phyloP scores from a whole-genome alignment of 2,888 invertebrate genomes.

The Tetropium fuscum region DNA sequence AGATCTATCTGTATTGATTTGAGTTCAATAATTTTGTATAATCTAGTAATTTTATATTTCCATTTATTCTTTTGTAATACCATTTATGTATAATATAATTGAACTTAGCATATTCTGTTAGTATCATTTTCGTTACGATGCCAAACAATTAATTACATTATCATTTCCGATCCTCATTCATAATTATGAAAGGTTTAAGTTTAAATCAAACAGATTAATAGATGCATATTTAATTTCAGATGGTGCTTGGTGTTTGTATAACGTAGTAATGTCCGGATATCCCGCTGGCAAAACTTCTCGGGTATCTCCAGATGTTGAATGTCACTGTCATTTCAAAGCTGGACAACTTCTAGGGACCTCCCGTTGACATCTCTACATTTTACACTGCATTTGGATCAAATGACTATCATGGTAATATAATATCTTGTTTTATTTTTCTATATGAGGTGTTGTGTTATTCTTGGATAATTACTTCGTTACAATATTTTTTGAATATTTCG shows the following conservation, averaged over 20 bases:
- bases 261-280: conserved; percentile 48
- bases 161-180: no score
- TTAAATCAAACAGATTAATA: conserved; percentile 6
- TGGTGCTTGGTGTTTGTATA: conserved; percentile 17
- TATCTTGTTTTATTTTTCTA: neutral
- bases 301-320: conserved; percentile 54
- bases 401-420: conserved; percentile 14
- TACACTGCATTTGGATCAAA: conserved; percentile 15
- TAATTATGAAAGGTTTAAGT: conserved; percentile 1
- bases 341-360: conserved; percentile 48
- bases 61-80: no score
- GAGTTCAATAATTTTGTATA: no score
- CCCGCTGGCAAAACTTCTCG: conserved; percentile 52
- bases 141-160: no score
- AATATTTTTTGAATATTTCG: no score
- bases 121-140: no score
- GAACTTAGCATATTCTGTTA: no score
- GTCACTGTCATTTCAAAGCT: conserved; percentile 54
- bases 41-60: no score
- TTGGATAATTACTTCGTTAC: neutral
- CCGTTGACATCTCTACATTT: conserved; percentile 35
- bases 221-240: conserved; percentile 19
- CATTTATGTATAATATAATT: no score
- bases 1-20: no score
- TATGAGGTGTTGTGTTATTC: neutral